These are phyloP conservation scores for Carassius auratus DNA, from an alignment of 2,113 vertebrate genomes.

Conservation along the genomic window DNA sequence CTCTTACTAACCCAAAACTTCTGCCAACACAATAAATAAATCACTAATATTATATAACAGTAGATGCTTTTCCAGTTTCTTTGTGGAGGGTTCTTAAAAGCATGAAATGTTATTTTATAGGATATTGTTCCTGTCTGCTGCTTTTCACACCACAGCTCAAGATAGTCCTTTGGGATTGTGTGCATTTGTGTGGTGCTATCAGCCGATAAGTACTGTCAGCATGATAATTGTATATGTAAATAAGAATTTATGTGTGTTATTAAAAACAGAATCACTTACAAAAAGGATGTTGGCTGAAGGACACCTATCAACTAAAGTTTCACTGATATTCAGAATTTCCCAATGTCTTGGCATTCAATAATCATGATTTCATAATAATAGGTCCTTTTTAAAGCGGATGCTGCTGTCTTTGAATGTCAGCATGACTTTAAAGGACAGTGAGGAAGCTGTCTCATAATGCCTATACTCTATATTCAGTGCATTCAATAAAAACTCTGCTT, in stretches of 20 bases:
- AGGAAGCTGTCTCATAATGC: neutral
- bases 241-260: neutral
- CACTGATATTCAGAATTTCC: neutral
- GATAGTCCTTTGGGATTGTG: neutral
- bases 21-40: neutral
- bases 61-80: neutral
- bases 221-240: neutral
- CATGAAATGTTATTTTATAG: slow-evolving; percentile 10
- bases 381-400: neutral
- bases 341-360: neutral
- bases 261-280: neutral
- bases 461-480: neutral
- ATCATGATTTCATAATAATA: neutral
- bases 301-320: neutral
- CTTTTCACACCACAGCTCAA: slow-evolving; percentile 20
- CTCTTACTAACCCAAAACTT: neutral
- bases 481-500: neutral
- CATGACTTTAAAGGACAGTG: neutral
- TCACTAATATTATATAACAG: slow-evolving; percentile 1
- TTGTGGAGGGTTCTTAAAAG: slow-evolving; percentile 15
- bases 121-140: slow-evolving; percentile 6
- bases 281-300: neutral
- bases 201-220: neutral
- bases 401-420: neutral
- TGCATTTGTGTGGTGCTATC: neutral